Base-by-base conservation (phyloP, 2,888 invertebrate species). In the Archaeoteleia sp. region DNA sequence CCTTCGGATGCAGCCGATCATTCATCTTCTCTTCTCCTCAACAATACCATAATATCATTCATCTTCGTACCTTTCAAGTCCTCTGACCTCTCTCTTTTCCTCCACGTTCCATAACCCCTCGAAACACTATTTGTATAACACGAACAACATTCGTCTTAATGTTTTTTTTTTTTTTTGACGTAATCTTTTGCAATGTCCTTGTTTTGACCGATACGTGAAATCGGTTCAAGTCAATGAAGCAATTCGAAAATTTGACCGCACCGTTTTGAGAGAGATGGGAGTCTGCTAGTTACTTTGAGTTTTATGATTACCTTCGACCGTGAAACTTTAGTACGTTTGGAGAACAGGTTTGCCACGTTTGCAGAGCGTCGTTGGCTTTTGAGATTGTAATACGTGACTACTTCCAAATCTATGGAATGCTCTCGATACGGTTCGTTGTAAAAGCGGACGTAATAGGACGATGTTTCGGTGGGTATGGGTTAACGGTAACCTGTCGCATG, bases 351-450 rank as follows among this genome's bases (percentile, higher is more conserved):
- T 58, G 40, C 32, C 34, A 17, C 39, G 20, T 57, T 45, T 37
- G 27, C 29, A 23, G 17, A 8, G 17, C 42, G 43, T 15, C 54
- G 13, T 29, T n/a, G 12, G 30, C 37, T 42, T 25, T 58, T 43
- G 58, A 58, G 35, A 58, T 58, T 46, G 39, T 53, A 29, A 55
- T 51, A 45, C 42, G 45, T 49, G 45, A 17, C 39, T 32, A 25
- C 34, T 51, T 57, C 63, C 51, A 57, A 57, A 65, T 65, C 51
- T 45, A 32, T 39, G 55, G 43, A 65, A 65, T 57, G 55, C 63
- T 65, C 63, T 51, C 57, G 60, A 68, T 61, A 76, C 74, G 49
- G 51, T 58, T 51, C 40, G 57, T 53, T 58, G 65, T 45, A 58
- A 46, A 58, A 46, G 53, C 45, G 15, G 32, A 63, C 54, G 63